Base-by-base conservation (phyloP, 2,797 vertebrate genomes). In the Cyclura pinguis region DNA sequence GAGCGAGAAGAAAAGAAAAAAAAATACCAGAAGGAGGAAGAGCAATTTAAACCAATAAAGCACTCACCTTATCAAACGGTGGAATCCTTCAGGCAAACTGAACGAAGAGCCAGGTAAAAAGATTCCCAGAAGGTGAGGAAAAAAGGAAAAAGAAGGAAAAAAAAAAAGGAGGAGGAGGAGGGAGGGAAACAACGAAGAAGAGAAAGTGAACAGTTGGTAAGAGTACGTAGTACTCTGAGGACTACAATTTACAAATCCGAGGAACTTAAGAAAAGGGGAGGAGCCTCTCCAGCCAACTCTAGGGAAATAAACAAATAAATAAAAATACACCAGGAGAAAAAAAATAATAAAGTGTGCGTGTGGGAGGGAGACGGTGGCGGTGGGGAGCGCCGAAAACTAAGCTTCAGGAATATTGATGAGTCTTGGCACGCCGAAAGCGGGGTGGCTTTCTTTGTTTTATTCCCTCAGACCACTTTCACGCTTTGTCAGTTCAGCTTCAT, bases 341-440 rank as follows among this genome's bases (percentile, higher is more conserved):
- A 91, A 84, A 91, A n/a, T n/a, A n/a, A n/a, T n/a, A 1, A 90
- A 64, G 50, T 83, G 80, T 69, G 20, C 57, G 80, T 38, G 42
- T 0, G 86, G 85, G 85, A 29, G 59, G 89, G 59, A n/a, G n/a
- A n/a, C n/a, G n/a, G n/a, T n/a, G n/a, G n/a, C n/a, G n/a, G n/a
- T n/a, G n/a, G n/a, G 83, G 13, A 32, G 62, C 8, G 27, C 12
- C 20, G 47, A 80, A 88, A 92, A 91, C 90, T 0, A 93, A 96
- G 95, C 95, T 97, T 90, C 96, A 95, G 95, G 97, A 98, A 98
- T 98, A 98, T 97, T 97, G 97, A 98, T 97, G 95, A 97, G 97
- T 93, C 90, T 93, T 93, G 97, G 96, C 95, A 93, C 94, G 87
- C 91, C 91, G 93, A 96, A 97, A 96, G 91, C 94, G 84, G 89